A percentile compares a stretch with the other conserved stretches of the same genome.
Conservation (phyloP, 92 coral and sea anemone genomes). For the Bergia sp. region DNA sequence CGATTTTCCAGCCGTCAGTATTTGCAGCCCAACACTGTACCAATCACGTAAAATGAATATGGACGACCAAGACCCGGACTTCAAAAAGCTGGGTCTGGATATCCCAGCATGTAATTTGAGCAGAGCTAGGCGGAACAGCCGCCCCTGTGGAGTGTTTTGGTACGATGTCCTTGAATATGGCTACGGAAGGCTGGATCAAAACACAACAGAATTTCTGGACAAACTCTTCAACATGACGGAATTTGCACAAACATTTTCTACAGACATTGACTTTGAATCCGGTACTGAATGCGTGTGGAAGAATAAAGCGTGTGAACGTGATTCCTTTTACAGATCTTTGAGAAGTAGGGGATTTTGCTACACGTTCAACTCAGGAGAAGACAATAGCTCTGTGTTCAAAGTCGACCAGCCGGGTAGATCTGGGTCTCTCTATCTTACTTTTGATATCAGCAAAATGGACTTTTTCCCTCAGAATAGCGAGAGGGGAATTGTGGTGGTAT, state of each 20-base stretch:
- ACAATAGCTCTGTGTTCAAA: background rate
- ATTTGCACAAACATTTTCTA: background rate
- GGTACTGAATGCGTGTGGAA: constrained; percentile 4
- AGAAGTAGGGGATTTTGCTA: constrained; percentile 11
- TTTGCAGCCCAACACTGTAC: constrained; percentile 7
- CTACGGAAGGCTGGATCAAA: background rate
- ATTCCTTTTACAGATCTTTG: background rate
- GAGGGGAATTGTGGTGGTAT: constrained; percentile 11
- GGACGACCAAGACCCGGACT: background rate
- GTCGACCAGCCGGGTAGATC: background rate
- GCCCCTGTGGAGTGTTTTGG: constrained; percentile 2
- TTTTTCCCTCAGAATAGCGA: background rate
- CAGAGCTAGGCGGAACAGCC: background rate
- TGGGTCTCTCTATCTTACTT: constrained; percentile 2
- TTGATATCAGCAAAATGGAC: background rate
- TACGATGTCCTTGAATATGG: background rate
- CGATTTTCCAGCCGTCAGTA: constrained; percentile 34
- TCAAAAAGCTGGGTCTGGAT: background rate
- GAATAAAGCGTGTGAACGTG: background rate
- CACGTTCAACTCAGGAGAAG: constrained; percentile 22
- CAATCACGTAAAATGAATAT: background rate
- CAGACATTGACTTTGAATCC: background rate
- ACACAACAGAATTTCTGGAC: background rate
- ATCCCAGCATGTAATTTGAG: constrained; percentile 27
- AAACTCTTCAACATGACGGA: constrained; percentile 13